Evolutionary conservation across 2,797 vertebrate species (phyloP).

Genomic region (Adelosebastes latens): DNA sequence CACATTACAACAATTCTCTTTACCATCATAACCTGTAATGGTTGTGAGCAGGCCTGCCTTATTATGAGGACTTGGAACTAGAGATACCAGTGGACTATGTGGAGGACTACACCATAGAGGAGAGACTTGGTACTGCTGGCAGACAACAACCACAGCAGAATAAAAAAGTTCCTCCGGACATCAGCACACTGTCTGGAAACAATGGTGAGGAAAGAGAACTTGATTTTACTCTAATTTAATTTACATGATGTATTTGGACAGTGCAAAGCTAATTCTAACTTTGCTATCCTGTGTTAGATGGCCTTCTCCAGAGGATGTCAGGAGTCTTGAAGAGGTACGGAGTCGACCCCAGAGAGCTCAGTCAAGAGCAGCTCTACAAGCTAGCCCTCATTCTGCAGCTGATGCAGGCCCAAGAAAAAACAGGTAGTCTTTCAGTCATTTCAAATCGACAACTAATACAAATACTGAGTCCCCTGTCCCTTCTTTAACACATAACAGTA

Average conservation of each 20-base stretch:
- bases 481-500: neutral
- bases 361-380: conserved; percentile 88
- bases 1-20: neutral
- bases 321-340: conserved; percentile 85
- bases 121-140: conserved; percentile 57
- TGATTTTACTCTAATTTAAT: neutral
- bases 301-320: conserved; percentile 84
- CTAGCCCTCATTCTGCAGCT: conserved; percentile 87
- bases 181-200: conserved; percentile 61
- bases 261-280: neutral
- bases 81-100: conserved; percentile 82
- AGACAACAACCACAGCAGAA: conserved; percentile 58
- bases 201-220: conserved; percentile 68
- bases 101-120: conserved; percentile 80
- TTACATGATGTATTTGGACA: neutral
- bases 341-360: conserved; percentile 88
- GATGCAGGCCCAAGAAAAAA: conserved; percentile 79
- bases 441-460: neutral
- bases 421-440: conserved; percentile 66
- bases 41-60: conserved; percentile 67
- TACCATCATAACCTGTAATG: neutral
- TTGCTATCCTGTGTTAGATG: conserved; percentile 72
- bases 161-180: conserved; percentile 72
- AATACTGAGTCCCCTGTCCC: neutral
- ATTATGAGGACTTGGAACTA: conserved; percentile 80